Evolutionary conservation across 2,888 invertebrate genomes (phyloP).

Genomic region (Ariolimax columbianus): DNA sequence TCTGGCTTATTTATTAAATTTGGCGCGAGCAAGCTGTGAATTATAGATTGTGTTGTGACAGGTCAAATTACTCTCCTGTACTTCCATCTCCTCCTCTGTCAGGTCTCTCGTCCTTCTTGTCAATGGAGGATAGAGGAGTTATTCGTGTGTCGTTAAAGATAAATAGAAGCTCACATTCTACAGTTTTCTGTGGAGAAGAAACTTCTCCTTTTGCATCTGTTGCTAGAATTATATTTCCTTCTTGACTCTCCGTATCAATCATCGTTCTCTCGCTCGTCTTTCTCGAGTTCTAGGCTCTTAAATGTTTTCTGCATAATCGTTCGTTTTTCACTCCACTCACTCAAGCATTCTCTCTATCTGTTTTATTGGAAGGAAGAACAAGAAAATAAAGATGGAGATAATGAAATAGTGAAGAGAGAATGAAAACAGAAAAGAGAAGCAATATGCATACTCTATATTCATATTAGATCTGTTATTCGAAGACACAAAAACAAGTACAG

Average conservation of each 20-base stretch:
- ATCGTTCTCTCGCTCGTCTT: background rate
- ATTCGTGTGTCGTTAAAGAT: background rate
- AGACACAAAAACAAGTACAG: too few species aligned
- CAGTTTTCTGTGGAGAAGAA: background rate
- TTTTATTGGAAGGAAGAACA: background rate
- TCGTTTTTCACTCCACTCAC: background rate
- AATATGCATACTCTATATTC: too few species aligned
- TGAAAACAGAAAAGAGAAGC: too few species aligned
- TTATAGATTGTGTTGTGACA: conserved; percentile 42
- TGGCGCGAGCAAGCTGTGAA: conserved; percentile 41
- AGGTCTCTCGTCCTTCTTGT: background rate
- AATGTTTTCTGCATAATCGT: background rate
- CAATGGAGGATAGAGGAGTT: background rate
- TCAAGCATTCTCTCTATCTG: conserved; percentile 9
- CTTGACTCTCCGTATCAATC: too few species aligned
- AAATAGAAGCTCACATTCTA: background rate
- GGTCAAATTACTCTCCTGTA: conserved; percentile 29
- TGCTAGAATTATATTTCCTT: background rate
- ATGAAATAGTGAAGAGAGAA: too few species aligned
- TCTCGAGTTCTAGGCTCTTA: background rate
- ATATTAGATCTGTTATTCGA: too few species aligned
- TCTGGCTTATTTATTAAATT: conserved; percentile 42
- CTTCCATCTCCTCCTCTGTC: background rate
- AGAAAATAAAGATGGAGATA: background rate
- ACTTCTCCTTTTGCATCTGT: background rate